These are phyloP conservation scores for Pogona vitticeps DNA, from an alignment of 2,113 vertebrate genomes.

Conservation along the genomic window DNA sequence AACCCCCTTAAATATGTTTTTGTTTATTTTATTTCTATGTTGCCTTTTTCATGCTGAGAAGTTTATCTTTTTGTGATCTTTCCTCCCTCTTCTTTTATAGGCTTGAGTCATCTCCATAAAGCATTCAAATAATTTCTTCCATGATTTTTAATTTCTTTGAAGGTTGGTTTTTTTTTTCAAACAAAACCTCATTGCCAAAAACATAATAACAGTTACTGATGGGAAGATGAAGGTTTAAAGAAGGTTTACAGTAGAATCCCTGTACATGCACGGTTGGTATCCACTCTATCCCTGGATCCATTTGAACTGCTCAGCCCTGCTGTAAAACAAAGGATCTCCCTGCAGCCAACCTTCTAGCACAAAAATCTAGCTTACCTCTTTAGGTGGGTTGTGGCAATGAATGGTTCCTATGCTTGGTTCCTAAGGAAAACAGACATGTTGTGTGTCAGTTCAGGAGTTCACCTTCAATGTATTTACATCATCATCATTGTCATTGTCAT, in stretches of 20 bases:
- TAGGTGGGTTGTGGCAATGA: constrained; percentile 45
- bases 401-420: constrained; percentile 45
- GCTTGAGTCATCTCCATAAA: not conserved
- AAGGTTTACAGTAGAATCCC: not conserved
- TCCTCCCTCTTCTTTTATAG: not conserved
- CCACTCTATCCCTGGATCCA: no score
- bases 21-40: no score
- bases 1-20: no score
- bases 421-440: constrained; percentile 58
- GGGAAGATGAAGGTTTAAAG: not conserved
- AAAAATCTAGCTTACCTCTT: constrained; percentile 67
- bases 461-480: not conserved
- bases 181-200: not conserved
- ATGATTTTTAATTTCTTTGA: not conserved
- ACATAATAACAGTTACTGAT: not conserved
- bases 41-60: no score
- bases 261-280: no score
- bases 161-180: not conserved
- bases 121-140: not conserved
- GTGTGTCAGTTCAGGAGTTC: constrained; percentile 4
- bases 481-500: not conserved
- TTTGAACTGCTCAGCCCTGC: not conserved
- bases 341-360: not conserved
- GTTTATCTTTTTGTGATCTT: not conserved
- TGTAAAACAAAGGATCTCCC: not conserved